A percentile compares a stretch with the other conserved stretches of the same genome.
Conservation (phyloP, 2,797 vertebrate genomes). For the Muscicapa striata region DNA sequence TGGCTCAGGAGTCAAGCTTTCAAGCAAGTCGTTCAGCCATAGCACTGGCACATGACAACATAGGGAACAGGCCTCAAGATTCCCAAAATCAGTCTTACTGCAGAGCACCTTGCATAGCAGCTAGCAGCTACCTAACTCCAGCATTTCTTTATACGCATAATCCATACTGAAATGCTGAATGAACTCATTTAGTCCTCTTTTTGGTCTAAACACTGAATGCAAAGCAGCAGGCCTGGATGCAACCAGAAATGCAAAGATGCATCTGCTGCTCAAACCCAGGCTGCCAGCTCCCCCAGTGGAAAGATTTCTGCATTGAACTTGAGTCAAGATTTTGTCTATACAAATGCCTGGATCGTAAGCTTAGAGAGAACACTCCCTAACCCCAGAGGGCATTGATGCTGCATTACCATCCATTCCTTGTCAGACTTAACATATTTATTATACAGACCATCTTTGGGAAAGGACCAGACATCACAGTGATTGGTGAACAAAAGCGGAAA, state of each 20-base stretch:
- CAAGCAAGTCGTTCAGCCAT: neutral
- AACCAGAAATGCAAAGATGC: neutral
- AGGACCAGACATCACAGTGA: conserved; percentile 37
- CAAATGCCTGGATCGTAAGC: neutral
- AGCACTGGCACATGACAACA: neutral
- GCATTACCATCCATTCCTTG: conserved; percentile 48
- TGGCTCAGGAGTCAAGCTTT: neutral
- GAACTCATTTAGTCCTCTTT: neutral
- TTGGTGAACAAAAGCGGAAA: conserved; percentile 40
- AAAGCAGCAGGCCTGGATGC: neutral
- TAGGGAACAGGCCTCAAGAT: neutral
- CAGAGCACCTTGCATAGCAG: neutral
- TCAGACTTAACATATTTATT: conserved; percentile 41
- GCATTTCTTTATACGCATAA: neutral
- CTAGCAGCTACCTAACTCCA: neutral
- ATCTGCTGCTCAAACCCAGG: neutral
- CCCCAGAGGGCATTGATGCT: conserved; percentile 53
- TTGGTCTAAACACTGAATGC: neutral
- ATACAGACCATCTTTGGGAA: conserved; percentile 48
- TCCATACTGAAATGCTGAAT: neutral
- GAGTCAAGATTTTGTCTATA: neutral
- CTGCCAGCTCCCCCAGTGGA: conserved; percentile 53
- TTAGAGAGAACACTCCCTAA: conserved; percentile 28
- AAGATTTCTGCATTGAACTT: neutral
- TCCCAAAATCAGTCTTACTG: neutral